Conservation (phyloP, 2,888 invertebrate genomes). For the Iphiclides podalirius region DNA sequence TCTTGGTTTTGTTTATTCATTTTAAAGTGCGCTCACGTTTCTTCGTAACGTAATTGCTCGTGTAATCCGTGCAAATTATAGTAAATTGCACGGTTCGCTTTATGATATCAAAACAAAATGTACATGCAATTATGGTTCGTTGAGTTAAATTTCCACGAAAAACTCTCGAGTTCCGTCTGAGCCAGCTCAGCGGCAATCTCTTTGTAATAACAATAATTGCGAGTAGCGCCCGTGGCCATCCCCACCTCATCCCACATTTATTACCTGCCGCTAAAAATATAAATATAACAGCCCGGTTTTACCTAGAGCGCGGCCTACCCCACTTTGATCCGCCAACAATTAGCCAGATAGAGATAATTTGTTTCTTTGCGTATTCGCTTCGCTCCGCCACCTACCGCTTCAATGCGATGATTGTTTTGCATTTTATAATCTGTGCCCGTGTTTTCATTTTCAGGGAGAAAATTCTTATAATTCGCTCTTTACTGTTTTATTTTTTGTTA, state of each 20-base stretch:
- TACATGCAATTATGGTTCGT: no score
- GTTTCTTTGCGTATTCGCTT: slow-evolving; percentile 56
- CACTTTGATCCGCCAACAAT: slow-evolving; percentile 73
- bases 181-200: slow-evolving; percentile 71
- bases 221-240: slow-evolving; percentile 61
- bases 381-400: slow-evolving; percentile 53
- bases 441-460: background rate
- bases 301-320: slow-evolving; percentile 43
- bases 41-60: no score
- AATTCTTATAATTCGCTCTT: no score
- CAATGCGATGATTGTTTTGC: slow-evolving; percentile 64
- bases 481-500: slow-evolving; percentile 26
- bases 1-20: no score
- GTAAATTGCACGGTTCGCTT: no score
- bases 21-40: no score
- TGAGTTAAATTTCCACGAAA: no score
- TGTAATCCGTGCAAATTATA: no score
- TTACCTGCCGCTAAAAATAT: slow-evolving; percentile 44
- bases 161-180: slow-evolving; percentile 57
- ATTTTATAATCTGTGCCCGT: slow-evolving; percentile 36
- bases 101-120: no score
- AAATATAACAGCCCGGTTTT: slow-evolving; percentile 63
- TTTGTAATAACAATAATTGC: slow-evolving; percentile 79
- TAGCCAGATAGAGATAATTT: slow-evolving; percentile 72
- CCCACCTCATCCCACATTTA: slow-evolving; percentile 44